These are phyloP conservation scores for Philotrypesis tridentata DNA, from an alignment of 1,140 invertebrate genomes.

Conservation along the genomic window DNA sequence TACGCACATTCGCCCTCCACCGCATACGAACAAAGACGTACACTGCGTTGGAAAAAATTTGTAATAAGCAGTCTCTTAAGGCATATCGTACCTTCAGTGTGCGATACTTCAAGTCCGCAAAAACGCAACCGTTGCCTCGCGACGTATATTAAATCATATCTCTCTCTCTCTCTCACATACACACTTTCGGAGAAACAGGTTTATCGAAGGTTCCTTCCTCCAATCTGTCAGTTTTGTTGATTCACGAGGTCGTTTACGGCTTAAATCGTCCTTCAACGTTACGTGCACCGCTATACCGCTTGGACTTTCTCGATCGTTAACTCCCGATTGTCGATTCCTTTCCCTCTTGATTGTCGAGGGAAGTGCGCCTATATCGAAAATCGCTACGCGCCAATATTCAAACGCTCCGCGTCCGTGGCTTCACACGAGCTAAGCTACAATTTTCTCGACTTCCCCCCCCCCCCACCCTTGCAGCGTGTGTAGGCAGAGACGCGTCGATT, in stretches of 20 bases:
- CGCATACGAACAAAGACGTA: background rate
- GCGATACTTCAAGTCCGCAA: background rate
- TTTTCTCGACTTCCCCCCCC: too few species aligned
- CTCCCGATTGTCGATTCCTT: background rate
- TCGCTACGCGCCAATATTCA: too few species aligned
- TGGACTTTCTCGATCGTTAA: background rate
- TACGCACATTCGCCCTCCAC: too few species aligned
- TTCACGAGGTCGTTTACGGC: background rate
- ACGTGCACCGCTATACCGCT: too few species aligned
- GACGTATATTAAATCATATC: background rate
- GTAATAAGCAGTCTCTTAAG: background rate
- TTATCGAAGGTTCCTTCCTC: background rate
- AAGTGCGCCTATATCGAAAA: too few species aligned
- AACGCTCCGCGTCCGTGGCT: too few species aligned
- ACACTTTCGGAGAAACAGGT: background rate
- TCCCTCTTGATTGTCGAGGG: too few species aligned
- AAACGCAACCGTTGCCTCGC: background rate
- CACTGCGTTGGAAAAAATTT: background rate
- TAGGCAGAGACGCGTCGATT: background rate
- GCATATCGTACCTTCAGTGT: background rate
- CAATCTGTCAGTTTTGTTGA: background rate
- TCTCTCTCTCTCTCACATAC: background rate
- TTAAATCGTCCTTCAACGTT: background rate
- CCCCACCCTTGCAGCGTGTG: too few species aligned
- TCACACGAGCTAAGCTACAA: too few species aligned